Evolutionary conservation across 2,113 vertebrate species (phyloP).

Genomic region (Passer domesticus): DNA sequence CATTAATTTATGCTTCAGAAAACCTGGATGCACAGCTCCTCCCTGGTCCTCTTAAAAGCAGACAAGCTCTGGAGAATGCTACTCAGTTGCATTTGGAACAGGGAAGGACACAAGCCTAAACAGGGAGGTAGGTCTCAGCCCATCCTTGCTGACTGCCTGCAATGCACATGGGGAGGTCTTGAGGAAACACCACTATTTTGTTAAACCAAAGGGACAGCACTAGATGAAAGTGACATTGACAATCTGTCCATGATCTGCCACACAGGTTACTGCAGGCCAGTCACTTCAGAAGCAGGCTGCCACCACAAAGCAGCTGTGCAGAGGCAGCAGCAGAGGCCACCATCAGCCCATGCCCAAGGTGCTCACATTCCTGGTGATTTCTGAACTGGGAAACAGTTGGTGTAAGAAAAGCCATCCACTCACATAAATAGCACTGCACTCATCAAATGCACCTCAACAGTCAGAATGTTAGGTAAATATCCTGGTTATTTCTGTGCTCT

Average conservation of each 20-base stretch:
- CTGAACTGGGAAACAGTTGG: neutral
- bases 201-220: neutral
- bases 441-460: neutral
- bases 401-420: neutral
- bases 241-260: neutral
- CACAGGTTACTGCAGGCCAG: neutral
- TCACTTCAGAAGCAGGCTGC: neutral
- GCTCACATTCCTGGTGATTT: neutral
- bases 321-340: neutral
- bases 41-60: neutral
- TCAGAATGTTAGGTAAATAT: neutral
- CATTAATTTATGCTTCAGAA: neutral
- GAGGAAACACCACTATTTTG: neutral
- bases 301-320: neutral
- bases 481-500: neutral
- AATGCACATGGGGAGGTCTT: neutral
- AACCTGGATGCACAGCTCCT: neutral
- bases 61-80: neutral
- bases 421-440: neutral
- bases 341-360: neutral
- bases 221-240: neutral
- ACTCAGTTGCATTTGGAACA: neutral
- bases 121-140: neutral
- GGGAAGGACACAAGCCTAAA: neutral
- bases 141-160: neutral